A percentile compares a stretch with the other conserved stretches of the same genome.
phyloP scores from a whole-genome alignment of 35 echinoderm and acorn worm genomes.

The Hemicentrotus pulcherrimus region DNA sequence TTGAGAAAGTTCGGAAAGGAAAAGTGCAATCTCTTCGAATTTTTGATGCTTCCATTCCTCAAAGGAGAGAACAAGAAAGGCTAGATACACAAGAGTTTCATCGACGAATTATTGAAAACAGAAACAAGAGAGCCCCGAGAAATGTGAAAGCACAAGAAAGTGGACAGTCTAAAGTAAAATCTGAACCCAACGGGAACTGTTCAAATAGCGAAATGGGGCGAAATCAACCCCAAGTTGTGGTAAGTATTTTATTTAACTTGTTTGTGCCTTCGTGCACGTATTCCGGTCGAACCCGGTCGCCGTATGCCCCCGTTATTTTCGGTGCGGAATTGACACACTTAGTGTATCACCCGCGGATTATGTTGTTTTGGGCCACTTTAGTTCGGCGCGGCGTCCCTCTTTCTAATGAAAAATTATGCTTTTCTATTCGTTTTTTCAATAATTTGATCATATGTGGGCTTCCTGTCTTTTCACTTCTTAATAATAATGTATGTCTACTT shows the following conservation, averaged over 20 bases:
- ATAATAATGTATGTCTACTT: neutral
- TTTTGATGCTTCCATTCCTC: slow-evolving; percentile 29
- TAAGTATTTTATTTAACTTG: neutral
- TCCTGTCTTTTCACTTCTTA: neutral
- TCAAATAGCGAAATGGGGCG: slow-evolving; percentile 52
- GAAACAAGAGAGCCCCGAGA: slow-evolving; percentile 59
- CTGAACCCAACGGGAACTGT: slow-evolving; percentile 47
- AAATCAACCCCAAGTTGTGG: slow-evolving; percentile 47
- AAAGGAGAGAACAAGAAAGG: slow-evolving; percentile 46
- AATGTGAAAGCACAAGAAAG: slow-evolving; percentile 60
- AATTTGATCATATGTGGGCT: neutral
- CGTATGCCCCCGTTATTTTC: slow-evolving; percentile 20
- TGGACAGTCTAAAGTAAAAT: slow-evolving; percentile 65
- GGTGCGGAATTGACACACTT: neutral
- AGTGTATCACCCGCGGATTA: neutral
- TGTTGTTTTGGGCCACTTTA: neutral
- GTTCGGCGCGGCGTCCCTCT: neutral
- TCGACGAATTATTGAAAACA: slow-evolving; percentile 55
- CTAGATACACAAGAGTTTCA: slow-evolving; percentile 48
- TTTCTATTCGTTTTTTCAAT: neutral
- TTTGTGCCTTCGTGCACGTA: slow-evolving; percentile 19
- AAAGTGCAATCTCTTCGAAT: neutral
- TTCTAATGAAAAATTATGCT: neutral
- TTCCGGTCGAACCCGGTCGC: neutral
- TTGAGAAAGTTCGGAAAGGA: slow-evolving; percentile 58